These are phyloP conservation scores for Falcaria lacertinaria DNA, from an alignment of 2,888 invertebrate species.

Conservation along the genomic window DNA sequence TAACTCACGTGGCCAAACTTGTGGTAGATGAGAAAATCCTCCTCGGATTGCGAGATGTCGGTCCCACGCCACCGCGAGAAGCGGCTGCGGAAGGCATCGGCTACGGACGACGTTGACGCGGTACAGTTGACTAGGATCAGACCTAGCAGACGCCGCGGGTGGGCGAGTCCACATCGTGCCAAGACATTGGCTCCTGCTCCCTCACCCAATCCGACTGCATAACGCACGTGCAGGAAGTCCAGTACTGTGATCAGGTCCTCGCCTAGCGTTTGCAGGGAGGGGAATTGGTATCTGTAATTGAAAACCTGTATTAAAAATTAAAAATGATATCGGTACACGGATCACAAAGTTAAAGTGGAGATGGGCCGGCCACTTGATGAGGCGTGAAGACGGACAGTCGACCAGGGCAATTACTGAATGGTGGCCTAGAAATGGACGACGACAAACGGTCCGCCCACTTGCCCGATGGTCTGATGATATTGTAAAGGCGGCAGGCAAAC, in stretches of 20 bases:
- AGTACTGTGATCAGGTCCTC: conserved; percentile 90
- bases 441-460: no score
- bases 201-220: conserved; percentile 91
- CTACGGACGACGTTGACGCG: conserved; percentile 90
- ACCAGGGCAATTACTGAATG: no score
- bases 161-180: conserved; percentile 90
- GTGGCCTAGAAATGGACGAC: no score
- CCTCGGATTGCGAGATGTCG: conserved; percentile 91
- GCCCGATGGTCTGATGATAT: no score
- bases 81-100: conserved; percentile 92
- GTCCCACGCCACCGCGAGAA: conserved; percentile 91
- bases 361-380: no score
- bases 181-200: conserved; percentile 93
- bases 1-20: conserved; percentile 94
- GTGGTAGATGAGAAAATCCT: conserved; percentile 92
- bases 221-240: conserved; percentile 89
- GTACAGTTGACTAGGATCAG: conserved; percentile 93
- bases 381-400: no score
- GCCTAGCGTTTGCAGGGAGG: conserved; percentile 88
- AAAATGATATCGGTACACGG: no score
- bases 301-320: background rate
- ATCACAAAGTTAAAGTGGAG: no score
- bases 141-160: conserved; percentile 88
- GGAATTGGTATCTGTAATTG: conserved; percentile 85
- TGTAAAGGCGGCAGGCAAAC: no score